A percentile compares a stretch with the other conserved stretches of the same genome.
phyloP scores from a whole-genome alignment of 2,113 vertebrate genomes.

The Dissostichus mawsoni region DNA sequence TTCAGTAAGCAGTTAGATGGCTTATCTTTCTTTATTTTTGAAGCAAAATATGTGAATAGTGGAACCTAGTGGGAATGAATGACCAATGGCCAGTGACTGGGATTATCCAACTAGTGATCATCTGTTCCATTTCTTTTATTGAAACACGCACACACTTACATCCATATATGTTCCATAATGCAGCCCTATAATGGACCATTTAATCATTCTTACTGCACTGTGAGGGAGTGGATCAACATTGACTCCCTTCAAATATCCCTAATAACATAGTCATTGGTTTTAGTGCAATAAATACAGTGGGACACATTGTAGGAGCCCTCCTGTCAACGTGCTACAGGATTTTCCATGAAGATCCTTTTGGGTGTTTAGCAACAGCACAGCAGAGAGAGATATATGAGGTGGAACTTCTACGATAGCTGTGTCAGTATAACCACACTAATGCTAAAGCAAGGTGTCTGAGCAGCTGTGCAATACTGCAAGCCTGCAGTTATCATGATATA shows the following conservation, averaged over 20 bases:
- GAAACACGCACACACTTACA: constrained; percentile 38
- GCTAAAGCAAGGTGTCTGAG: constrained; percentile 5
- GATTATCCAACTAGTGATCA: constrained; percentile 38
- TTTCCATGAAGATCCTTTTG: constrained; percentile 28
- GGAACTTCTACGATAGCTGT: background rate
- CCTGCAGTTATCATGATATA: constrained; percentile 17
- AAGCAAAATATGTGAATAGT: constrained; percentile 38
- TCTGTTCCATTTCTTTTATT: constrained; percentile 57
- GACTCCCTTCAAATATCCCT: constrained; percentile 31
- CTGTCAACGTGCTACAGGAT: background rate
- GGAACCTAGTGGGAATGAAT: constrained; percentile 16
- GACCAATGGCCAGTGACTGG: constrained; percentile 22
- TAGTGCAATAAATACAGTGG: constrained; percentile 32
- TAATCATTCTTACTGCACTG: constrained; percentile 25
- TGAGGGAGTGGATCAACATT: constrained; percentile 9
- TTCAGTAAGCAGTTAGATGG: constrained; percentile 38
- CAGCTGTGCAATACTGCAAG: constrained; percentile 7
- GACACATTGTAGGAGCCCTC: background rate
- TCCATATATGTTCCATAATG: constrained; percentile 51
- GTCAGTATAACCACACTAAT: constrained; percentile 20
- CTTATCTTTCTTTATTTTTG: constrained; percentile 34
- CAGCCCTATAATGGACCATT: constrained; percentile 42
- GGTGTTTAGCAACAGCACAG: constrained; percentile 13
- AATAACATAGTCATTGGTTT: constrained; percentile 43
- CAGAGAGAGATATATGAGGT: constrained; percentile 16